phyloP scores from a whole-genome alignment of 2,888 invertebrate genomes.

The Eucriotettix oculatus region DNA sequence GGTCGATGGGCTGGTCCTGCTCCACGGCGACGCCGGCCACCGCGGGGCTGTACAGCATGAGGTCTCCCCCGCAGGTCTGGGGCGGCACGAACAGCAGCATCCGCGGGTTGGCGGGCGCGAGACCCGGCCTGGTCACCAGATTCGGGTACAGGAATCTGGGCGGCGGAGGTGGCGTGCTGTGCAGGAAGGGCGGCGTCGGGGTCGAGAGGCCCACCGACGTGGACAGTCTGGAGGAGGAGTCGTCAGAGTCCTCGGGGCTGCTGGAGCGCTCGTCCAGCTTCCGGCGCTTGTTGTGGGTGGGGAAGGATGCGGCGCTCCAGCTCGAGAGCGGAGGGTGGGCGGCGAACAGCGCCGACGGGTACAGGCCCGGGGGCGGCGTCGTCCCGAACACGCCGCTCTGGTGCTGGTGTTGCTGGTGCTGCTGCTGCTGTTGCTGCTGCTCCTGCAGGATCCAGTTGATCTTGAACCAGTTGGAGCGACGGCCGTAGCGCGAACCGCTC shows the following conservation, averaged over 20 bases:
- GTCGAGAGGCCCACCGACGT: no score
- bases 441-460: slow-evolving; percentile 79
- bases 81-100: slow-evolving; percentile 14
- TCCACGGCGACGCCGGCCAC: slow-evolving; percentile 30
- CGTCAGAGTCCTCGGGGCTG: background rate
- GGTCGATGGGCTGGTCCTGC: slow-evolving; percentile 33
- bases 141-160: background rate
- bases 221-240: no score
- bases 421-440: slow-evolving; percentile 27
- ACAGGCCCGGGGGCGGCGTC: background rate
- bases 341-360: background rate
- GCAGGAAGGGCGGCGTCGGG: background rate
- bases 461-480: slow-evolving; percentile 87
- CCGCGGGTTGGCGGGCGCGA: background rate
- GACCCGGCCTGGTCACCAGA: slow-evolving; percentile 5
- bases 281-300: no score
- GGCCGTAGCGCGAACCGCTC: slow-evolving; percentile 75
- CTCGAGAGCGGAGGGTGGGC: background rate
- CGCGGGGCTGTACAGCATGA: slow-evolving; percentile 26
- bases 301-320: background rate
- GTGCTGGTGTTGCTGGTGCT: slow-evolving; percentile 3
- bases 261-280: background rate
- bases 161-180: slow-evolving; percentile 1
- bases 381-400: background rate
- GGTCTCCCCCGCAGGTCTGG: slow-evolving; percentile 24